phyloP scores from a whole-genome alignment of 2,888 invertebrate genomes.

The Cataglyphis altisquamis region DNA sequence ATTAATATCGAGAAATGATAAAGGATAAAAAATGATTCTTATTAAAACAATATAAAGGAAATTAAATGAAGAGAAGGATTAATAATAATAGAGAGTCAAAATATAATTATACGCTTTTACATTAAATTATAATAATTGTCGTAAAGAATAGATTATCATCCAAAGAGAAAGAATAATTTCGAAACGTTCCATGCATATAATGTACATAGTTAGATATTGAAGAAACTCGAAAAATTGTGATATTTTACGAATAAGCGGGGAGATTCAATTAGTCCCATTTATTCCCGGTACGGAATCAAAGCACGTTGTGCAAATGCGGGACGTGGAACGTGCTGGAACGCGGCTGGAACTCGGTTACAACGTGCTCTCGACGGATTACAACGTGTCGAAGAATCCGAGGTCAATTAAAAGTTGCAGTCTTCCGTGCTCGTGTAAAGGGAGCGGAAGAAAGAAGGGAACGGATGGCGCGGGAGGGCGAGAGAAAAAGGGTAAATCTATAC shows the following conservation, averaged over 20 bases:
- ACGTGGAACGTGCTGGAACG: slow-evolving; percentile 19
- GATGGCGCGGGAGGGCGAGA: slow-evolving; percentile 15
- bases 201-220: background rate
- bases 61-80: background rate
- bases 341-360: slow-evolving; percentile 37
- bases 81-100: background rate
- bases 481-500: background rate
- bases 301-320: slow-evolving; percentile 30
- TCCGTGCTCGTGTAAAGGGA: slow-evolving; percentile 44
- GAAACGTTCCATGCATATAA: background rate
- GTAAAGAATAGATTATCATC: background rate
- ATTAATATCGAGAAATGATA: background rate
- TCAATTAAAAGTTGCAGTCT: slow-evolving; percentile 39
- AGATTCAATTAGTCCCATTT: slow-evolving; percentile 38
- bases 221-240: background rate
- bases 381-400: slow-evolving; percentile 41
- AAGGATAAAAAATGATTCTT: background rate
- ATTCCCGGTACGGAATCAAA: slow-evolving; percentile 30
- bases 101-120: background rate
- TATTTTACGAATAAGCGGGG: slow-evolving; percentile 27
- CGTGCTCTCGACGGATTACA: slow-evolving; percentile 17
- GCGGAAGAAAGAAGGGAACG: slow-evolving; percentile 27
- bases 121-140: background rate
- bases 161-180: slow-evolving; percentile 1
- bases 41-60: background rate